Evolutionary conservation across 1,140 invertebrate species (phyloP), one percentile per base, ranked within the genome.

Genomic region (Augochlora pura): DNA sequence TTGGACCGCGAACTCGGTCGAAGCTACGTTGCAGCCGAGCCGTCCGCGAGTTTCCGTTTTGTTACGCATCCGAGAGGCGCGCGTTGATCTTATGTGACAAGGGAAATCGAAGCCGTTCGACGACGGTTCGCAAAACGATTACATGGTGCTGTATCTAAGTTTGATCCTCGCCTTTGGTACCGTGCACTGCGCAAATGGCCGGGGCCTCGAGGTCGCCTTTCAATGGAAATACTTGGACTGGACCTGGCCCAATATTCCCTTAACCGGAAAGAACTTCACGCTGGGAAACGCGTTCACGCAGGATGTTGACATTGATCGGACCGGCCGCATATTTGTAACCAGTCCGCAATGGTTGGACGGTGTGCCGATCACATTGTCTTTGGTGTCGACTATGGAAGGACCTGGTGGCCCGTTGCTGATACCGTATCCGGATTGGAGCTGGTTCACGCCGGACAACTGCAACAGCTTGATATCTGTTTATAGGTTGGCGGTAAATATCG

Each of bases 341-440:
- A 91, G 89, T 66, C 93, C 93, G 12, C 91, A 91, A 72, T 93
- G 92, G 92, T 84, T 92, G 60, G 82, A 91, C 10, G 93, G 93
- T 76, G 89, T 91, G 12, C 93, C 93, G 60, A 89, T 93, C 87
- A 91, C 90, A 18, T 86, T 93, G 63, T 92, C 92, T 18, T 79
- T 88, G 73, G 70, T 93, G n/a, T 91, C 90, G 49, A 84, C 88
- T 64, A 42, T 54, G 16, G 21, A 74, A 1, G 91, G 90, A 12
- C 70, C 79, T 0, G 92, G 92, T 10, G 91, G 91, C 38, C 92
- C 89, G 52, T 81, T 92, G 10, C 85, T 93, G 9, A 77, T 84
- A 2, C 93, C 93, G 0, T 93, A 93, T 77, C 93, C 93, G 1
- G 88, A 92, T 77, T 93, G 90, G 90, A 83, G 79, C 49, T 93